Conservation (phyloP, 2,113 vertebrate species). For the Aptenodytes patagonicus region DNA sequence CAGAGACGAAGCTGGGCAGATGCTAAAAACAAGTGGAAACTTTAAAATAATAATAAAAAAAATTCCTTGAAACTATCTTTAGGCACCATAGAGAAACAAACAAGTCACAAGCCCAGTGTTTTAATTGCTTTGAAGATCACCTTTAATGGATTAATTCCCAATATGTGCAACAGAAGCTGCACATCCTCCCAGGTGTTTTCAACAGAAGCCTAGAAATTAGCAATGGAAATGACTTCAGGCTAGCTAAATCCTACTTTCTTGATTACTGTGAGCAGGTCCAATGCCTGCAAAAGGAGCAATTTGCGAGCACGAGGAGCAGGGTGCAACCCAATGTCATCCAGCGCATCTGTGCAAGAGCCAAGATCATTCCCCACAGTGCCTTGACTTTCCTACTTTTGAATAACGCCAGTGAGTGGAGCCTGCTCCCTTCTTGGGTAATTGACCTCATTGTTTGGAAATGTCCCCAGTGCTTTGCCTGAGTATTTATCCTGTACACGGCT, state of each 20-base stretch:
- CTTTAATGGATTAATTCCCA: slow-evolving; percentile 4
- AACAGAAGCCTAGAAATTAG: slow-evolving; percentile 4
- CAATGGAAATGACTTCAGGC: not conserved
- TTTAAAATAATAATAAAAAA: not conserved
- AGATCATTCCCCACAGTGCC: not conserved
- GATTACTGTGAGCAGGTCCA: not conserved
- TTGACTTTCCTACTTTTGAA: not conserved
- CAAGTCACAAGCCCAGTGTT: not conserved
- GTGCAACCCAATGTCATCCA: not conserved
- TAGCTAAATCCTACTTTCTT: not conserved
- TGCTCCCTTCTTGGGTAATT: not conserved
- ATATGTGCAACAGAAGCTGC: not conserved
- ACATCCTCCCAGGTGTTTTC: slow-evolving; percentile 3
- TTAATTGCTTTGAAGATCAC: slow-evolving; percentile 7
- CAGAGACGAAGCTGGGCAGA: not conserved
- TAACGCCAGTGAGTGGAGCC: not conserved
- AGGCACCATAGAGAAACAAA: not conserved
- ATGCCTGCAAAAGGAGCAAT: not conserved
- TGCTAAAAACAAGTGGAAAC: not conserved
- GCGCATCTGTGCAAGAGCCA: not conserved
- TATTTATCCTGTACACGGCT: not conserved
- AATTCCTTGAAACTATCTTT: not conserved
- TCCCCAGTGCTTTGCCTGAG: not conserved
- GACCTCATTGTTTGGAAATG: not conserved
- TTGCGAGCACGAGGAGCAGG: not conserved